Evolutionary conservation across 2,113 vertebrate genomes (phyloP), one percentile per base, ranked within the genome.

Genomic region (Corythaeola cristata): DNA sequence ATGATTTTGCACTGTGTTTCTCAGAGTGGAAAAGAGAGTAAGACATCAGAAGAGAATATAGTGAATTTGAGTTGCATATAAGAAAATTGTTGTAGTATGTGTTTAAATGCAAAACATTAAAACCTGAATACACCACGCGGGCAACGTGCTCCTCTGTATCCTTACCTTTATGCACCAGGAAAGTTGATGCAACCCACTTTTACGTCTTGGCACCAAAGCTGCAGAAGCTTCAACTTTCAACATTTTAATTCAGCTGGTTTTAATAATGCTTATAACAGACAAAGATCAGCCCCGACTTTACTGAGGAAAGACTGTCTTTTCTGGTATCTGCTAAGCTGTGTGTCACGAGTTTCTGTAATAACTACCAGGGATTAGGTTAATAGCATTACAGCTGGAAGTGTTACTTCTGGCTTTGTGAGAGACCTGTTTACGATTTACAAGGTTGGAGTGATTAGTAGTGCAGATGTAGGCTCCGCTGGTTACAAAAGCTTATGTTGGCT

Each of bases 401-500:
- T 88, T 91, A 64, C 92, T 96, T 71, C 59, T 21, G 89, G 59
- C 91, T 97, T 96, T 96, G 97, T 74, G 82, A 96, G 96, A 94
- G 89, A 77, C 66, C 84, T 96, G 95, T 92, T 93, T 95, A 84
- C 55, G 82, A 96, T 97, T 96, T 90, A n/a, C 86, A 90, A 93
- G 88, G 96, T 84, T 77, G 95, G 83, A 97, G 94, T 97, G 91
- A 97, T 98, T 96, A 98, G 96, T 53, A 91, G 69, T 68, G 92
- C 77, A 94, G 76, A 97, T 97, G 95, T 72, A 95, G 37, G 78
- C 59, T 90, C 86, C 15, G 19, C 91, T 96, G 91, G 52, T 67
- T 85, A 79, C 75, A 93, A 96, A 95, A 74, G 72, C 93, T 59
- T 93, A 85, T 59, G 55, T 22, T 94, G 75, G 55, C 76, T 96